phyloP scores from a whole-genome alignment of 2,797 vertebrate species.

The Sarcoramphus papa region DNA sequence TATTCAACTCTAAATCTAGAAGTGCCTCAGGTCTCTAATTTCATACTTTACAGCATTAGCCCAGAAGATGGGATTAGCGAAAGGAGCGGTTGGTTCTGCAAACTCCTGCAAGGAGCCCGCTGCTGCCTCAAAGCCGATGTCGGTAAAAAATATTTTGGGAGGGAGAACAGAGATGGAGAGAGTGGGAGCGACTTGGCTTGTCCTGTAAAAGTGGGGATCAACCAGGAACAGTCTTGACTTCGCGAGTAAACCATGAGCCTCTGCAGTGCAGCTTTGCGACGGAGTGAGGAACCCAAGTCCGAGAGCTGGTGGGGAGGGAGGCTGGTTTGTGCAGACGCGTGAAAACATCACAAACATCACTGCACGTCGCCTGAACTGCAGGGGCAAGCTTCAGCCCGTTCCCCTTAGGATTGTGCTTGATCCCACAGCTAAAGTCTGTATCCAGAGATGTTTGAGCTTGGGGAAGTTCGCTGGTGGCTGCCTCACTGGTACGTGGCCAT shows the following conservation, averaged over 20 bases:
- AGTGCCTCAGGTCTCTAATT: conserved; percentile 1
- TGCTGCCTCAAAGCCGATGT: not conserved
- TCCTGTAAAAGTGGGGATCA: not conserved
- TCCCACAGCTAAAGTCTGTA: not conserved
- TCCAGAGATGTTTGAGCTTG: not conserved
- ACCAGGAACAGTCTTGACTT: not conserved
- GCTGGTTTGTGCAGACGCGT: not conserved
- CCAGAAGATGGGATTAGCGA: not conserved
- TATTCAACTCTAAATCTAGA: not conserved
- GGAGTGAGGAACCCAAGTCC: not conserved
- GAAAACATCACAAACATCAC: not conserved
- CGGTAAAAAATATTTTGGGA: not conserved
- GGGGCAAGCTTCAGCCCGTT: not conserved
- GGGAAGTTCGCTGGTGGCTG: not conserved
- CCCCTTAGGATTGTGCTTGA: not conserved
- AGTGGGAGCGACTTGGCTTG: not conserved
- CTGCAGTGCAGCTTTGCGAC: not conserved
- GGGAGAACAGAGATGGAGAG: not conserved
- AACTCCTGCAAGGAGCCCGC: not conserved
- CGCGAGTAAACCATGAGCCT: accelerated
- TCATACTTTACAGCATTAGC: not conserved
- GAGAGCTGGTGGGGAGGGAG: not conserved
- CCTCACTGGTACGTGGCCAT: accelerated
- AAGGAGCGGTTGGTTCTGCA: not conserved
- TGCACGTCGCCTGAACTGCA: not conserved